Conservation (phyloP, 1,140 invertebrate species). For the Wasmannia auropunctata region DNA sequence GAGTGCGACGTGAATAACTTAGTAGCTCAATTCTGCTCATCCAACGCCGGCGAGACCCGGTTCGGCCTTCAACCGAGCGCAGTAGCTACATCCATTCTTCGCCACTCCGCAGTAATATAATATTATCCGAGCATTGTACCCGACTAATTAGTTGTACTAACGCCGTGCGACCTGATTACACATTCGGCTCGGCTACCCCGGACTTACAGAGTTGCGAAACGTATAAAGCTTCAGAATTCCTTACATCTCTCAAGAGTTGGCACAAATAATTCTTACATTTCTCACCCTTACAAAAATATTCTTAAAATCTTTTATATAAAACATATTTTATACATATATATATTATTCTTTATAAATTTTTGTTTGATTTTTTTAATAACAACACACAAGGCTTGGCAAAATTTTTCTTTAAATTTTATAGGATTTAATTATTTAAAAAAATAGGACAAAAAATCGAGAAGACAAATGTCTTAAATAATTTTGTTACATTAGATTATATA, state of each 20-base stretch:
- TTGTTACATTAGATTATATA: not conserved
- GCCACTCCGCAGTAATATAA: conserved; percentile 71
- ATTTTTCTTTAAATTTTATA: not conserved
- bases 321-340: not conserved
- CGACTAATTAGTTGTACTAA: conserved; percentile 80
- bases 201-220: conserved; percentile 29
- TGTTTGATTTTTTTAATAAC: not conserved
- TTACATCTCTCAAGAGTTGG: not conserved
- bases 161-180: conserved; percentile 78
- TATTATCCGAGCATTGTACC: conserved; percentile 82
- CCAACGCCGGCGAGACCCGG: conserved; percentile 3
- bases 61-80: conserved; percentile 33
- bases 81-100: conserved; percentile 60
- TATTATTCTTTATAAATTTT: not conserved
- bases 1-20: conserved; percentile 79
- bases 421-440: not conserved
- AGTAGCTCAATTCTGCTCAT: conserved; percentile 75
- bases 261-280: not conserved
- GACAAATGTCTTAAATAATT: not conserved
- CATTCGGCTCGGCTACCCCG: conserved; percentile 74
- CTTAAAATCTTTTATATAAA: not conserved
- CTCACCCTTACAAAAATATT: not conserved
- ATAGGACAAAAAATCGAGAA: not conserved
- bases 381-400: not conserved
- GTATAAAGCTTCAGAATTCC: conserved; percentile 44